Conservation (phyloP, 2,888 invertebrate genomes). For the Chelonus formosanus region DNA sequence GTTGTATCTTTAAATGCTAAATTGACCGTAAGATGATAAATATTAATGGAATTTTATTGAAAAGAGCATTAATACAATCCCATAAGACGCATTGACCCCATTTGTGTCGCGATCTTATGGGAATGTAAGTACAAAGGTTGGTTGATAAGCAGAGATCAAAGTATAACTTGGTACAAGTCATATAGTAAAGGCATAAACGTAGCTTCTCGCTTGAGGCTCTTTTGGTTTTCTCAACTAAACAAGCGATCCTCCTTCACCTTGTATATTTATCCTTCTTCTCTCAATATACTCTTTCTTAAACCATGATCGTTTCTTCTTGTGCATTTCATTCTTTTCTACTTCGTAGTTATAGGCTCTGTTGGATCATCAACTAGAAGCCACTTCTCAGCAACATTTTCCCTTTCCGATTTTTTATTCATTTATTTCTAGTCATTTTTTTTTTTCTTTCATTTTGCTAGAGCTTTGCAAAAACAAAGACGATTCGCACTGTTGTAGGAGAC, state of each 20-base stretch:
- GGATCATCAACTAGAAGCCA: constrained; percentile 26
- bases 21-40: too few relatives aligned
- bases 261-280: not conserved
- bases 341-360: constrained; percentile 12
- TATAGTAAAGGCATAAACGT: constrained; percentile 22
- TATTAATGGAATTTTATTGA: too few relatives aligned
- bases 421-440: constrained; percentile 1
- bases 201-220: constrained; percentile 35
- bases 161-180: constrained; percentile 20
- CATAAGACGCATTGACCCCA: too few relatives aligned
- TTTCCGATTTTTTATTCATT: not conserved
- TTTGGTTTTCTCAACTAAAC: constrained; percentile 34
- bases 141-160: constrained; percentile 9
- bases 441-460: constrained; percentile 4
- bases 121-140: constrained; percentile 15
- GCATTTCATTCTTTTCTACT: constrained; percentile 6
- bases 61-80: too few relatives aligned
- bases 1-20: too few relatives aligned
- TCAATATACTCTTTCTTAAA: constrained; percentile 15
- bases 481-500: too few relatives aligned
- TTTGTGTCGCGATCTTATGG: constrained; percentile 19
- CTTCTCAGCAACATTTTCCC: constrained; percentile 6
- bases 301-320: not conserved
- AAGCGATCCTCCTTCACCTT: constrained; percentile 20
- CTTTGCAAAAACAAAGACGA: not conserved